A percentile compares a stretch with the other conserved stretches of the same genome.
These are phyloP conservation scores for Chaenodraco wilsoni DNA, from an alignment of 2,797 vertebrate genomes.

Conservation along the genomic window DNA sequence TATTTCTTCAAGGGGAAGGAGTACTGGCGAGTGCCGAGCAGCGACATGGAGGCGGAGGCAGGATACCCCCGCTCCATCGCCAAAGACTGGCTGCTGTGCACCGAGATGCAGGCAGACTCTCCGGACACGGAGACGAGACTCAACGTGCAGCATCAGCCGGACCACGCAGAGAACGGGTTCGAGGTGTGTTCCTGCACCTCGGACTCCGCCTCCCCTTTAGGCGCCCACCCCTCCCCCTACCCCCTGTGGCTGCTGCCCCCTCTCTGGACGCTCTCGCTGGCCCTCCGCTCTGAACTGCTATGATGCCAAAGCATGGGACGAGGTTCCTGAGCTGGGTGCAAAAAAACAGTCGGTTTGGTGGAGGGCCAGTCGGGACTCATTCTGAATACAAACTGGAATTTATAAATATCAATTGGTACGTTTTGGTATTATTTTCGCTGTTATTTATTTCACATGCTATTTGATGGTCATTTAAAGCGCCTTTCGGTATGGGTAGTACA, in stretches of 20 bases:
- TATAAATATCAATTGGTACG: slow-evolving; percentile 60
- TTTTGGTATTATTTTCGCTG: slow-evolving; percentile 59
- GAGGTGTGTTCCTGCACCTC: slow-evolving; percentile 96
- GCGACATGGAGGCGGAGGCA: slow-evolving; percentile 87
- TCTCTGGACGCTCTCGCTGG: slow-evolving; percentile 70
- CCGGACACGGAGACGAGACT: slow-evolving; percentile 80
- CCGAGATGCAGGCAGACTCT: slow-evolving; percentile 85
- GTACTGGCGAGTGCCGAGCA: slow-evolving; percentile 92
- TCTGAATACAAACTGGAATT: slow-evolving; percentile 43
- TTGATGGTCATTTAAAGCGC: slow-evolving; percentile 60
- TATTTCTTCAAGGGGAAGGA: slow-evolving; percentile 97
- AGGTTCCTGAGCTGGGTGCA: slow-evolving; percentile 4
- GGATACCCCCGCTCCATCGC: slow-evolving; percentile 90
- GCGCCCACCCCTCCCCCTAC: slow-evolving; percentile 45
- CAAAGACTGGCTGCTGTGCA: slow-evolving; percentile 93
- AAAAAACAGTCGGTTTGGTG: slow-evolving; percentile 23
- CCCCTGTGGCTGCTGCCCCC: slow-evolving; percentile 69
- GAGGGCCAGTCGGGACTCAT: slow-evolving; percentile 31
- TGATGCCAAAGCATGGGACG: slow-evolving; percentile 63
- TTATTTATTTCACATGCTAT: slow-evolving; percentile 73
- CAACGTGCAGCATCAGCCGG: slow-evolving; percentile 81
- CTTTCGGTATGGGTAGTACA: slow-evolving; percentile 55
- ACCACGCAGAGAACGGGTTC: slow-evolving; percentile 88
- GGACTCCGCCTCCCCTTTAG: slow-evolving; percentile 65
- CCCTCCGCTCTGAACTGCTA: slow-evolving; percentile 53